Percentiles rank a stretch among this genome's conserved stretches.
These are phyloP conservation scores for Gobionotothen gibberifrons DNA, from an alignment of 2,797 vertebrate genomes.

Conservation along the genomic window DNA sequence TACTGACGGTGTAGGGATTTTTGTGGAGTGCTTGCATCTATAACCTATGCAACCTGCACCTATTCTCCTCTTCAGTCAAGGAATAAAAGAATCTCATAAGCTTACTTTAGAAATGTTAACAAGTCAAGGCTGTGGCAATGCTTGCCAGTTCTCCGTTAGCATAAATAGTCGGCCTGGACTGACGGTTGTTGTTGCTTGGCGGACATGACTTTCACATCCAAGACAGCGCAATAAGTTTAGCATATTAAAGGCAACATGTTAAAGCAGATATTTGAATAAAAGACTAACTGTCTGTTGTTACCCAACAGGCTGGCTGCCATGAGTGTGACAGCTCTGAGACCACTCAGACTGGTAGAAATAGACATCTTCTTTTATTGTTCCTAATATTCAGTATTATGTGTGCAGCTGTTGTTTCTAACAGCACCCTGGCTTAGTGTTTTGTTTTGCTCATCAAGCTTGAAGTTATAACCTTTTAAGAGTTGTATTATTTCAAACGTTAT, in stretches of 20 bases:
- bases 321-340: not conserved
- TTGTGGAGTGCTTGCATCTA: no score
- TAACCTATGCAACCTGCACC: not conserved
- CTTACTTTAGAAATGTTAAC: not conserved
- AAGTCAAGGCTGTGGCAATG: not conserved
- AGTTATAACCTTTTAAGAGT: not conserved
- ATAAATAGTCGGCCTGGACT: not conserved
- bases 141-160: not conserved
- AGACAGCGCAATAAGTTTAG: not conserved
- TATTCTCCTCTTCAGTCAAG: not conserved
- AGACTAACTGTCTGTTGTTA: not conserved
- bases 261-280: constrained; percentile 6
- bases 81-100: not conserved
- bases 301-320: constrained; percentile 6
- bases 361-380: not conserved
- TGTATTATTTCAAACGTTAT: not conserved
- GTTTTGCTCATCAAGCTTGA: not conserved
- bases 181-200: not conserved
- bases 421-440: not conserved
- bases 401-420: no score
- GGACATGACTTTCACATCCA: constrained; percentile 11
- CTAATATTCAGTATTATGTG: no score
- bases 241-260: constrained; percentile 5
- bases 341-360: not conserved
- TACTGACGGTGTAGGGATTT: not conserved